These are phyloP conservation scores for Hanleya hanleyi DNA, from an alignment of 2,888 invertebrate genomes.

Conservation along the genomic window DNA sequence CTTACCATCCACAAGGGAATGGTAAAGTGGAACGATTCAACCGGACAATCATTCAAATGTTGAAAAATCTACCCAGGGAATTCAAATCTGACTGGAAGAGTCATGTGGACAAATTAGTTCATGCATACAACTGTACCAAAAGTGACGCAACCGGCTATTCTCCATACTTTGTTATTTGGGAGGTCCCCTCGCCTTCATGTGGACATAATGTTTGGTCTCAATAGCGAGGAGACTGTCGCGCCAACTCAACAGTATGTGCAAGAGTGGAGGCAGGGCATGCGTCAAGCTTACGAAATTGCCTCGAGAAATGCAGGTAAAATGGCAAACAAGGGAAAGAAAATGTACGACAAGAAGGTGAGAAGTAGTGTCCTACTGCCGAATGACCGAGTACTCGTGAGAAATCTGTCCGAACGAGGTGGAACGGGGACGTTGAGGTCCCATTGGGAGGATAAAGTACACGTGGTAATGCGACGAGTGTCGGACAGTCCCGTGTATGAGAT, in stretches of 20 bases:
- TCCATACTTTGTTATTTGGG: slow-evolving; percentile 15
- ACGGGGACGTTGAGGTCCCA: slow-evolving; percentile 22
- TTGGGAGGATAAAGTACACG: slow-evolving; percentile 23
- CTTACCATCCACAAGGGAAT: slow-evolving; percentile 16
- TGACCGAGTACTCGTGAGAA: slow-evolving; percentile 20
- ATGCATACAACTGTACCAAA: slow-evolving; percentile 7
- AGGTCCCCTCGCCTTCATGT: slow-evolving; percentile 8
- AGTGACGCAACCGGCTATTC: slow-evolving; percentile 2
- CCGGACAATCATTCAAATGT: slow-evolving; percentile 12
- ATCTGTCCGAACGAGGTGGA: slow-evolving; percentile 20
- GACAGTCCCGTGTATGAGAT: slow-evolving; percentile 27
- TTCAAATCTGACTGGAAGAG: slow-evolving; percentile 6
- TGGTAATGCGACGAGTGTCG: background rate
- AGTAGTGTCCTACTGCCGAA: slow-evolving; percentile 10
- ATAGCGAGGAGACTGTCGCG: background rate
- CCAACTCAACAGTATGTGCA: background rate
- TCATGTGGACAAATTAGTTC: slow-evolving; percentile 6
- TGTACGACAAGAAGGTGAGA: background rate
- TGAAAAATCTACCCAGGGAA: slow-evolving; percentile 1
- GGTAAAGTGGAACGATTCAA: slow-evolving; percentile 16
- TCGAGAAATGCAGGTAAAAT: background rate
- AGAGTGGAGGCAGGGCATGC: slow-evolving; percentile 11
- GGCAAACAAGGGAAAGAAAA: background rate
- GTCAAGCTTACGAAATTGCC: slow-evolving; percentile 5
- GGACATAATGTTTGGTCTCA: slow-evolving; percentile 12